Percentiles rank a stretch among this genome's conserved stretches.
Conservation (phyloP, 2,113 vertebrate genomes). For the Gallinago undulata region DNA sequence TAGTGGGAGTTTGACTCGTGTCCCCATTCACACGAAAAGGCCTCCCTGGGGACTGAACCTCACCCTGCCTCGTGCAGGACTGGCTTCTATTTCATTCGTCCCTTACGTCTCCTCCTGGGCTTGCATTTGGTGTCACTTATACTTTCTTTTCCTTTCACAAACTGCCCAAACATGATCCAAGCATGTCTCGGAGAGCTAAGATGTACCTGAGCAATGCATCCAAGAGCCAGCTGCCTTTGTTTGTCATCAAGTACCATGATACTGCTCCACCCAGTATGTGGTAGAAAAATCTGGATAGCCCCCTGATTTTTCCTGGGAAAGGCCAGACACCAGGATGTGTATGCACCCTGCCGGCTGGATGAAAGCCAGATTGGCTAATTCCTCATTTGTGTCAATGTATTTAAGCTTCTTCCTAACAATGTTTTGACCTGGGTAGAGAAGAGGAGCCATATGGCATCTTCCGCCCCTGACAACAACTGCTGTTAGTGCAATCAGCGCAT, state of each 20-base stretch:
- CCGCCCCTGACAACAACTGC: not conserved
- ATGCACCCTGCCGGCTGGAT: not conserved
- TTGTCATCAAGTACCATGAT: not conserved
- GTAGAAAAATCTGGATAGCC: not conserved
- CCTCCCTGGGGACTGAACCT: not conserved
- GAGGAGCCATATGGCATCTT: conserved; percentile 42
- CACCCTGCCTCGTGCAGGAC: not conserved
- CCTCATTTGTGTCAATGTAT: not conserved
- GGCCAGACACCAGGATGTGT: not conserved
- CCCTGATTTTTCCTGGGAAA: not conserved
- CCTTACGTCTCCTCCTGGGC: accelerated
- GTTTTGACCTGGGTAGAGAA: conserved; percentile 30
- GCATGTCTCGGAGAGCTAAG: not conserved
- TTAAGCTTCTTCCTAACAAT: conserved; percentile 19
- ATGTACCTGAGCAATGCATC: not conserved
- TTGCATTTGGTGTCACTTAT: accelerated
- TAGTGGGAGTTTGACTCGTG: accelerated
- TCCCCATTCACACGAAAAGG: not conserved
- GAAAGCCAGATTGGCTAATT: conserved; percentile 12
- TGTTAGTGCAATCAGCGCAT: not conserved
- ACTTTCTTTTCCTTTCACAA: not conserved
- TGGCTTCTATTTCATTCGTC: not conserved
- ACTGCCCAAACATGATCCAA: not conserved
- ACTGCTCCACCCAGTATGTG: not conserved
- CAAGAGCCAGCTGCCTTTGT: not conserved